phyloP scores from a whole-genome alignment of 2,888 invertebrate genomes.

The Agonum fuliginosum region DNA sequence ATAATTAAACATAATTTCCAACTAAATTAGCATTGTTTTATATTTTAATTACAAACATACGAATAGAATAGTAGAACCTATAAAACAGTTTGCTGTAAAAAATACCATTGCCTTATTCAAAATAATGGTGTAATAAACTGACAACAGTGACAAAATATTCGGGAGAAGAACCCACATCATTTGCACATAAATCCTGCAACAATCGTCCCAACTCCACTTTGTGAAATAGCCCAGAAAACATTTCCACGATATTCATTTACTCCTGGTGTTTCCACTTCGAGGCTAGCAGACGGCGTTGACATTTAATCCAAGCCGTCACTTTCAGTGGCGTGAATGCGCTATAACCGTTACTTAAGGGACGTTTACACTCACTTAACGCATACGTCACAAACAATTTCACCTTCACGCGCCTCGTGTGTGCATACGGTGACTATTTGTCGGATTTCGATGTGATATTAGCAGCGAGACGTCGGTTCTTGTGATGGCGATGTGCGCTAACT shows the following conservation, averaged over 20 bases:
- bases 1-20: too few species aligned
- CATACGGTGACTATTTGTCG: not conserved
- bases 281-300: slow-evolving; percentile 19
- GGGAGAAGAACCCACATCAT: too few species aligned
- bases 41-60: too few species aligned
- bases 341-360: slow-evolving; percentile 38
- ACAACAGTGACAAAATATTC: too few species aligned
- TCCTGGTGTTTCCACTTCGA: not conserved
- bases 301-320: slow-evolving; percentile 45
- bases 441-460: not conserved
- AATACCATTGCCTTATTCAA: too few species aligned
- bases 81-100: too few species aligned
- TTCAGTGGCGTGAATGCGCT: slow-evolving; percentile 29
- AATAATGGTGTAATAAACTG: too few species aligned
- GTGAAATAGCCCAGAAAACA: slow-evolving; percentile 27
- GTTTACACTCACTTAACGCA: slow-evolving; percentile 47
- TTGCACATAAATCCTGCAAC: slow-evolving; percentile 7
- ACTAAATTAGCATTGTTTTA: too few species aligned
- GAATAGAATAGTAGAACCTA: too few species aligned
- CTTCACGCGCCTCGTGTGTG: not conserved
- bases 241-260: slow-evolving; percentile 20
- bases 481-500: not conserved
- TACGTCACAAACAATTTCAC: slow-evolving; percentile 35
- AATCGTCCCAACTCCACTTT: not conserved
- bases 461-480: not conserved